These are phyloP conservation scores for Galerucella calmariensis DNA, from an alignment of 2,888 invertebrate species.

Conservation along the genomic window DNA sequence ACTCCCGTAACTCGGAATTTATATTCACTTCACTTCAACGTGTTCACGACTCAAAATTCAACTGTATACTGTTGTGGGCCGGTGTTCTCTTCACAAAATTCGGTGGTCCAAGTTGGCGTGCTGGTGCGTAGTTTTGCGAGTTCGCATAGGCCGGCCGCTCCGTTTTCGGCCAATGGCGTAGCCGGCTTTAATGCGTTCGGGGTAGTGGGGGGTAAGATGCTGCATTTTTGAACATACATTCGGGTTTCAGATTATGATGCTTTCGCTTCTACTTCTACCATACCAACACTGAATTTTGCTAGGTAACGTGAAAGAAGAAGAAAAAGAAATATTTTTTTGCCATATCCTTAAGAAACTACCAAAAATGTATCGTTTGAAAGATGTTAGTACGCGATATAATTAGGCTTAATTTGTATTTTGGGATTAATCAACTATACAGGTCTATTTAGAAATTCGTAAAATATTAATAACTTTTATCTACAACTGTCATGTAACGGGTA, in stretches of 20 bases:
- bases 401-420: too few species aligned
- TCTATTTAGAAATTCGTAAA: too few species aligned
- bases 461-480: too few species aligned
- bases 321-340: too few species aligned
- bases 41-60: conserved; percentile 43
- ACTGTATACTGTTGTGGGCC: conserved; percentile 37
- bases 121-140: conserved; percentile 61
- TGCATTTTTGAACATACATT: conserved; percentile 63
- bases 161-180: conserved; percentile 62
- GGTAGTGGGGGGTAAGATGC: conserved; percentile 63
- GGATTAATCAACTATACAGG: too few species aligned
- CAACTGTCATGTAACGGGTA: too few species aligned
- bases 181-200: conserved; percentile 60
- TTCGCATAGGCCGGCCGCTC: conserved; percentile 60
- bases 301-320: too few species aligned
- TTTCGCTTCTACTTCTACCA: conserved; percentile 21
- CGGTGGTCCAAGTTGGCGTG: conserved; percentile 56
- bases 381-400: too few species aligned
- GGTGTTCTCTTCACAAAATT: conserved; percentile 56
- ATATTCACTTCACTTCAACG: conserved; percentile 27
- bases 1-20: conserved; percentile 54
- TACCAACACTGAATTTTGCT: too few species aligned
- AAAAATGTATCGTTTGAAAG: too few species aligned
- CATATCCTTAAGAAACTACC: too few species aligned
- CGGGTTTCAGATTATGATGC: conserved; percentile 56